phyloP scores from a whole-genome alignment of 1,140 invertebrate species.

The Chrysopa pallens region DNA sequence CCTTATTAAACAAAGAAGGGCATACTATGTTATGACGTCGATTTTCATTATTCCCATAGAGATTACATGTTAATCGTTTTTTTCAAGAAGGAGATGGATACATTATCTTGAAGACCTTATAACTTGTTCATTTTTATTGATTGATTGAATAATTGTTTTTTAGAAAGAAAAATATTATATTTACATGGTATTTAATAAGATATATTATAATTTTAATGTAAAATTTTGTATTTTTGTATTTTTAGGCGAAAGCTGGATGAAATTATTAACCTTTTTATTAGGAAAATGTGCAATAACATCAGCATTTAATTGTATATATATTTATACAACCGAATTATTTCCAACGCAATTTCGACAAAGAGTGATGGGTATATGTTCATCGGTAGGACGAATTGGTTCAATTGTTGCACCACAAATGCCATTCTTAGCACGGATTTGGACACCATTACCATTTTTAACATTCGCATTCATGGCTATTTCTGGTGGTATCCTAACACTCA shows the following conservation, averaged over 20 bases:
- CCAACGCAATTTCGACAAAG: constrained; percentile 27
- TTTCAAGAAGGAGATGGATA: too few species aligned
- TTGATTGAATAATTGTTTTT: too few species aligned
- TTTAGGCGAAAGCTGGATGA: constrained; percentile 4
- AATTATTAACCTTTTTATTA: constrained; percentile 22
- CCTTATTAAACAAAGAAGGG: too few species aligned
- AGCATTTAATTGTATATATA: constrained; percentile 27
- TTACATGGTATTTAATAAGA: too few species aligned
- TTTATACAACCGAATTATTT: constrained; percentile 31
- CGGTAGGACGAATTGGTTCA: constrained; percentile 48
- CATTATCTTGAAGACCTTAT: too few species aligned
- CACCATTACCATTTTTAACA: neutral
- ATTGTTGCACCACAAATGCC: constrained; percentile 52
- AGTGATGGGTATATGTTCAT: constrained; percentile 33
- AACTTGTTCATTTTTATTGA: too few species aligned
- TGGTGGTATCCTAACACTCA: neutral
- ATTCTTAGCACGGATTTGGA: constrained; percentile 30
- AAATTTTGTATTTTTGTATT: neutral
- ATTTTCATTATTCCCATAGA: too few species aligned
- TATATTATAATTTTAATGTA: too few species aligned
- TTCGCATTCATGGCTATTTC: too few species aligned
- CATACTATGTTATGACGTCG: too few species aligned
- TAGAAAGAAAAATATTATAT: too few species aligned
- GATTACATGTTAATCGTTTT: too few species aligned
- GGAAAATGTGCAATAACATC: constrained; percentile 33